A percentile compares a stretch with the other conserved stretches of the same genome.
Conservation (phyloP, 2,888 invertebrate species). For the Rhagophthalmus giganteus region DNA sequence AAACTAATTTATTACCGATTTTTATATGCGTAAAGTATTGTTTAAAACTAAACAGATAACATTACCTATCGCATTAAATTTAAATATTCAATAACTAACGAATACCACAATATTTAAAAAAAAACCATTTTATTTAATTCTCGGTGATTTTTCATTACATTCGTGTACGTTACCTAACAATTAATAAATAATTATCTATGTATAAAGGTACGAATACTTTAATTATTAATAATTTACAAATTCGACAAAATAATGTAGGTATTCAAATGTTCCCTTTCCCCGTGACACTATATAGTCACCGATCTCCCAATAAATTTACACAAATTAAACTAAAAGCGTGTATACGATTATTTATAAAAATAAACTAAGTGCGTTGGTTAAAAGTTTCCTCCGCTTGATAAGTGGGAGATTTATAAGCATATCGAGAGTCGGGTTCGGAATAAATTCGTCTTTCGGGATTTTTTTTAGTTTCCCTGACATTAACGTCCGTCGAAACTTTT, state of each 20-base stretch:
- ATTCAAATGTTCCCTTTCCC: background rate
- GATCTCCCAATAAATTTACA: no score
- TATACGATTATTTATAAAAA: background rate
- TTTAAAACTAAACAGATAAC: no score
- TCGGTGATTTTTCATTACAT: conserved; percentile 31
- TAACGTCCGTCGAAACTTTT: conserved; percentile 51
- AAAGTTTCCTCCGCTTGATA: conserved; percentile 32
- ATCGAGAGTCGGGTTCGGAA: conserved; percentile 48
- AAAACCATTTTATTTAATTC: no score
- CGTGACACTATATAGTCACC: no score
- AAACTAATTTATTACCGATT: no score
- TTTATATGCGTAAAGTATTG: no score
- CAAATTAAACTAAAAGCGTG: no score
- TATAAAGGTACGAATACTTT: background rate
- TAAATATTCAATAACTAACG: no score
- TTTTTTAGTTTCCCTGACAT: conserved; percentile 51
- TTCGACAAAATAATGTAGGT: conserved; percentile 4
- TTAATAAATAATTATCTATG: no score
- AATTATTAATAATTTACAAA: background rate
- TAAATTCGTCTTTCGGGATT: conserved; percentile 53
- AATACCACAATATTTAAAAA: no score
- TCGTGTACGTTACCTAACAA: conserved; percentile 9
- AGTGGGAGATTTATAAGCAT: conserved; percentile 39
- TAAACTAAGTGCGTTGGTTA: conserved; percentile 14
- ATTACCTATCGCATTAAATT: no score